These are phyloP conservation scores for Penaeus indicus DNA, from an alignment of 1,140 invertebrate species.

Conservation along the genomic window DNA sequence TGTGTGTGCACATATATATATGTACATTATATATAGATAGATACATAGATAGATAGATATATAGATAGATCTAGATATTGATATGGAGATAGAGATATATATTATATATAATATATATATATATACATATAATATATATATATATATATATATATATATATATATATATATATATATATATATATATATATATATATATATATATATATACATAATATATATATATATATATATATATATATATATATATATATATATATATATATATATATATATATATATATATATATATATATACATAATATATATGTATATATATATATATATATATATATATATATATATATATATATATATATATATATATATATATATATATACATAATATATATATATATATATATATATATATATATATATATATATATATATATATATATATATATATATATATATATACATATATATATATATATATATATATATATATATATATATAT, in stretches of 20 bases:
- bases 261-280: too few species aligned
- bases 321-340: background rate
- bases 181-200: background rate
- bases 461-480: too few species aligned
- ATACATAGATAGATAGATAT: background rate
- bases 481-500: too few species aligned
- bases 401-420: too few species aligned
- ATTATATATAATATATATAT: background rate
- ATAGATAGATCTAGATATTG: background rate
- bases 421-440: too few species aligned
- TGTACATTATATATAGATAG: too few species aligned
- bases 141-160: constrained; percentile 28
- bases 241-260: too few species aligned
- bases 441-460: too few species aligned
- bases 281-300: too few species aligned
- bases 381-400: too few species aligned
- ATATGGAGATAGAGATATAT: background rate
- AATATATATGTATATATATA: too few species aligned
- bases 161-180: constrained; percentile 11
- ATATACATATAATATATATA: constrained; percentile 1
- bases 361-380: background rate
- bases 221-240: background rate
- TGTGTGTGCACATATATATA: too few species aligned
- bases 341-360: background rate
- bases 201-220: background rate